Base-by-base conservation (phyloP, 2,888 invertebrate species). In the Meteorus colon region DNA sequence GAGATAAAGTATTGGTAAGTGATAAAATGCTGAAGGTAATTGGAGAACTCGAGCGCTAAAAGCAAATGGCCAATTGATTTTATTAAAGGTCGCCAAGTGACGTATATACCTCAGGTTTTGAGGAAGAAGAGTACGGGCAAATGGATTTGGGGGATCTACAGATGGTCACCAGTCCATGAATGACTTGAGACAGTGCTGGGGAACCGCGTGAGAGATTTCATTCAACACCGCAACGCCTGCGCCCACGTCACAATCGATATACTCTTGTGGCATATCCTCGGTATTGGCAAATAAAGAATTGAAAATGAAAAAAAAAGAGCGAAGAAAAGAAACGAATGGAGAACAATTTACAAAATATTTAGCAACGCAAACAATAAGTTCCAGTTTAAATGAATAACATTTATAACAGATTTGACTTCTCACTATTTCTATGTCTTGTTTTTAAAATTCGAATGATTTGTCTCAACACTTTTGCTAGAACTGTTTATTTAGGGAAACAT, bases 201-300 rank as follows among this genome's bases (percentile, higher is more conserved):
- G 82, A 81, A 83, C 82, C 80, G 83, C 81, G 81, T 16, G 81
- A 81, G 82, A 81, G 79, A 80, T 82, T 86, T 86, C 86, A 87
- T 87, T 87, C 87, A 86, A 81, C 81, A 81, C 68, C 71, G 48
- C 76, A 79, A 82, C 85, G 85, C 84, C 78, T 86, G 86, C 86
- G 85, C 85, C 73, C 60, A 73, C 14, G 59, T 70, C 24, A 41
- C 80, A 81, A 84, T 86, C 86, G 84, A 86, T 86, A 85, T 84
- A 86, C 84, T 81, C 75, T 72, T 60, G 29, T 31, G 65, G 48
- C 37, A 79, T 81, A 80, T 81, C 81, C 78, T 81, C 80, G 80
- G 75, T 73, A 77, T 79, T 77, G 71, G 69, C 55, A 72, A 72
- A 74, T 63, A 27, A 68, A 69, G 65, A 75, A 76, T 62, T n/a